Base-by-base conservation (phyloP, 1,140 invertebrate genomes). In the Aphaenogaster rudis region DNA sequence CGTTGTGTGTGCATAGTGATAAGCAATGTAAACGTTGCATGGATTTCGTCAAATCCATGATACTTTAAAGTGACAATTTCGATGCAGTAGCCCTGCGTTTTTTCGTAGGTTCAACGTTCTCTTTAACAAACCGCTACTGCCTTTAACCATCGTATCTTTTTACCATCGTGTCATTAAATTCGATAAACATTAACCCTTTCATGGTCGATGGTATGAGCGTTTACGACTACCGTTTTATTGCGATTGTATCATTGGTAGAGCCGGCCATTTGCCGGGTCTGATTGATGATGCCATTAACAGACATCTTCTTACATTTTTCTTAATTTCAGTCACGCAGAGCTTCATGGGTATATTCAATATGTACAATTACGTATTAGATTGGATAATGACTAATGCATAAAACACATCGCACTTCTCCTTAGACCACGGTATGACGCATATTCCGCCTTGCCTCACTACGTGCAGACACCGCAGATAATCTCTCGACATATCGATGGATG, bases 401-500 rank as follows among this genome's bases (percentile, higher is more conserved):
- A 54, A 59, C n/a, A 15, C n/a, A 84, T 84, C 9, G 28, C 33
- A 28, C 7, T 50, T 63, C 42, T 48, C n/a, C 39, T 21, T 15
- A 61, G 42, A 17, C n/a, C 13, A 39, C 42, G 4, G 0, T 71
- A 57, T 54, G 50, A 81, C 36, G 15, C 50, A 81, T 61, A 61
- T 48, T 48, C 39, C 15, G 17, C 13, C 50, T 42, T 11, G 54
- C 28, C 28, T 81, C 21, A 50, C 52, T 52, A 42, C 50, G 21
- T 21, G 50, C 15, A 66, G n/a, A 48, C n/a, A n/a, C 36, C 39
- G 5, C 28, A 45, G 61, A 59, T 90, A 88, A 91, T 76, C 88
- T 87, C 66, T 86, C 86, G 89, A 88, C 59, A 86, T 88, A 92
- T 90, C 88, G 91, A 92, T 86, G 84, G 86, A 91, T 87, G 86